Percentiles rank a stretch among this genome's conserved stretches.
phyloP scores from a whole-genome alignment of 2,113 vertebrate genomes.

The Lophotis ruficrista region DNA sequence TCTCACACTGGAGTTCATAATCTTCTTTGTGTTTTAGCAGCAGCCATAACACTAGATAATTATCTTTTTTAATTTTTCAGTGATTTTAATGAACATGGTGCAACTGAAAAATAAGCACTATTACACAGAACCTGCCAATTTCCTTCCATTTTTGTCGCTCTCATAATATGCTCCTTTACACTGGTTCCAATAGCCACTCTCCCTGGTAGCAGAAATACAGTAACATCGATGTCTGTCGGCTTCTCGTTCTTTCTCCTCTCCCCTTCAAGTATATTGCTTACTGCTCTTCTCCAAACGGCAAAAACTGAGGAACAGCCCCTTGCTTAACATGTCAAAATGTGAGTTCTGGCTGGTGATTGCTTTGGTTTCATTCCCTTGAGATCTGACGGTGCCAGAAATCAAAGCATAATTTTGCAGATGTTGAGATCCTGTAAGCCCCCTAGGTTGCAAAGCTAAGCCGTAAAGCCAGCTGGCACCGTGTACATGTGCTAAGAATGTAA shows the following conservation, averaged over 20 bases:
- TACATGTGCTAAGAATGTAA: slow-evolving; percentile 62
- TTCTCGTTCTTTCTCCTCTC: slow-evolving; percentile 19
- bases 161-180: slow-evolving; percentile 57
- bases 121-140: not conserved
- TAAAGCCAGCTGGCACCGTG: slow-evolving; percentile 63
- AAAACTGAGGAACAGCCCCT: slow-evolving; percentile 57
- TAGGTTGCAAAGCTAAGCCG: slow-evolving; percentile 57
- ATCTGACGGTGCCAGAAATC: slow-evolving; percentile 65
- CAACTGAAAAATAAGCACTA: slow-evolving; percentile 1
- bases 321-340: slow-evolving; percentile 73
- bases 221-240: slow-evolving; percentile 43
- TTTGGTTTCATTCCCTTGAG: slow-evolving; percentile 66
- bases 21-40: not conserved
- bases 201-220: slow-evolving; percentile 66
- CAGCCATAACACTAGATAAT: not conserved
- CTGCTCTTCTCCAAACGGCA: slow-evolving; percentile 61
- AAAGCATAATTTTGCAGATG: slow-evolving; percentile 74
- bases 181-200: slow-evolving; percentile 45
- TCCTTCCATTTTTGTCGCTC: slow-evolving; percentile 9
- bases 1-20: not conserved
- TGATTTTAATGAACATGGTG: not conserved
- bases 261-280: not conserved
- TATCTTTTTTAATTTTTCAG: not conserved
- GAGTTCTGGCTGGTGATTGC: slow-evolving; percentile 69
- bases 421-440: slow-evolving; percentile 64